These are phyloP conservation scores for Bubo scandiacus DNA, from an alignment of 2,113 vertebrate genomes.

Conservation along the genomic window DNA sequence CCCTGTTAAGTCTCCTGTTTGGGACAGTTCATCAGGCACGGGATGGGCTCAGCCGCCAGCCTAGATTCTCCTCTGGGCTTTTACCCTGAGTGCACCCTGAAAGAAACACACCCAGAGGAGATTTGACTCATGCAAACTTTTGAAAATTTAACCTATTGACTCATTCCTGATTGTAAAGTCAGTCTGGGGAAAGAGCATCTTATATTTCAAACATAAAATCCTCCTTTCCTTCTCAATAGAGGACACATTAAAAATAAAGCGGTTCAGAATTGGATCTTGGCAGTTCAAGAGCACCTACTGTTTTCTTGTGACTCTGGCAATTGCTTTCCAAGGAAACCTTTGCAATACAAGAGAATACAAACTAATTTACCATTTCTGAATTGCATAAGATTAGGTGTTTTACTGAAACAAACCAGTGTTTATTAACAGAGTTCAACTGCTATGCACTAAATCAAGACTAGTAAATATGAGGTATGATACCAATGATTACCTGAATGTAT, in stretches of 20 bases:
- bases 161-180: neutral
- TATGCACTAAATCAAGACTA: slow-evolving; percentile 6
- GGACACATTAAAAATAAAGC: neutral
- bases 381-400: slow-evolving; percentile 34
- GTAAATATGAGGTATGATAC: slow-evolving; percentile 37
- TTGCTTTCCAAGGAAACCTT: slow-evolving; percentile 51
- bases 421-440: slow-evolving; percentile 15
- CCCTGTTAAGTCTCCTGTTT: neutral
- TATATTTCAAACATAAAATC: neutral
- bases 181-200: neutral
- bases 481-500: slow-evolving; percentile 49
- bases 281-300: neutral
- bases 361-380: slow-evolving; percentile 26
- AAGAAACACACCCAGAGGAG: neutral
- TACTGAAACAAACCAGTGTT: slow-evolving; percentile 26
- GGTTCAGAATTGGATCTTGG: neutral
- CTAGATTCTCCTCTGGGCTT: neutral
- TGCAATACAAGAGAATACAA: slow-evolving; percentile 30
- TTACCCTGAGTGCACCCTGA: neutral
- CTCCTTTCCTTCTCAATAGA: neutral
- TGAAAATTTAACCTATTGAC: neutral
- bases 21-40: neutral
- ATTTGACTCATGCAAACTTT: neutral
- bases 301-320: slow-evolving; percentile 51
- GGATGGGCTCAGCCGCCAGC: neutral